A percentile compares a stretch with the other conserved stretches of the same genome.
Conservation (phyloP, 2,888 invertebrate species). For the Patella ulyssiponensis region DNA sequence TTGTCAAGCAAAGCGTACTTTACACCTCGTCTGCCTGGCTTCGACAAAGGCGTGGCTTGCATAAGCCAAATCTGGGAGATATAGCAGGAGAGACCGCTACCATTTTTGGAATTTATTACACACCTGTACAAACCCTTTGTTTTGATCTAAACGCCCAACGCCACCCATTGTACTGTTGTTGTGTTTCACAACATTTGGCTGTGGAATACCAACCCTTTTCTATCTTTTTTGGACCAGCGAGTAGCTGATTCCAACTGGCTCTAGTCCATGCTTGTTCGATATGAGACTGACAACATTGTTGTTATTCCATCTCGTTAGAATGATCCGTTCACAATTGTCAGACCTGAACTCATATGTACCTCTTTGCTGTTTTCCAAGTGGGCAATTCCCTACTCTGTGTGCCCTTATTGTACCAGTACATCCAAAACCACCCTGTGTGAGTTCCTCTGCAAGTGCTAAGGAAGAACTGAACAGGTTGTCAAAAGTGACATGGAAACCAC, state of each 20-base stretch:
- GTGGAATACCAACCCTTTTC: not conserved
- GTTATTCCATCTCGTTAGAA: conserved; percentile 24
- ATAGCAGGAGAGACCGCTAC: conserved; percentile 13
- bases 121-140: conserved; percentile 6
- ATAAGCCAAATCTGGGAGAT: not conserved
- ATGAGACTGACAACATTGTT: conserved; percentile 15
- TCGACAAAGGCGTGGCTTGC: not conserved
- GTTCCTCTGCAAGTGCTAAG: conserved; percentile 20
- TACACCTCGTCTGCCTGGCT: not conserved
- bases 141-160: conserved; percentile 9
- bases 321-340: conserved; percentile 19
- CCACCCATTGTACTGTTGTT: conserved; percentile 15
- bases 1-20: not conserved
- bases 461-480: conserved; percentile 36
- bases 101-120: conserved; percentile 13
- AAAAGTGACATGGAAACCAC: conserved; percentile 28
- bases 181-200: not conserved
- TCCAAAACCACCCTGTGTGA: conserved; percentile 17
- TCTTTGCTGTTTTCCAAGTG: not conserved
- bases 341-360: conserved; percentile 20
- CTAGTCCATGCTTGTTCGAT: conserved; percentile 7
- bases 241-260: conserved; percentile 7
- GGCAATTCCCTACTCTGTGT: conserved; percentile 20
- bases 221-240: conserved; percentile 6
- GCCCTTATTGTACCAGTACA: conserved; percentile 29